A percentile compares a stretch with the other conserved stretches of the same genome.
Conservation (phyloP, 2,797 vertebrate genomes). For the Siniperca undulata region DNA sequence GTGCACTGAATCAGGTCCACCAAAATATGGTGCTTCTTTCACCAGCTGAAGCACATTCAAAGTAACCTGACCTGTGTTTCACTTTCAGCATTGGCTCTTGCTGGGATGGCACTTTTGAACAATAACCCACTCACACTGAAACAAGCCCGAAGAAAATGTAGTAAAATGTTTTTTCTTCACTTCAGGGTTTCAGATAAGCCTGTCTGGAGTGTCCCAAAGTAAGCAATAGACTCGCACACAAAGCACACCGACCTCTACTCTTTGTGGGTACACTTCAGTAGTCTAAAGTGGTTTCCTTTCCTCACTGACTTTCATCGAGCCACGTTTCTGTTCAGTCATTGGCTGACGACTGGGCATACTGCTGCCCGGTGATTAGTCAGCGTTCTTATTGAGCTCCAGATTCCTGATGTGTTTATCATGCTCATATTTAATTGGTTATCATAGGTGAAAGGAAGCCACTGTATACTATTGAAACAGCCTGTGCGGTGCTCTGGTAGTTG, state of each 20-base stretch:
- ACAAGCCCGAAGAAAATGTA: slow-evolving; percentile 52
- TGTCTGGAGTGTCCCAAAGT: slow-evolving; percentile 91
- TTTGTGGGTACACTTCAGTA: slow-evolving; percentile 67
- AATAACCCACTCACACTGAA: slow-evolving; percentile 20
- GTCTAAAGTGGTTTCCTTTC: slow-evolving; percentile 67
- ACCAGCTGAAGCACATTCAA: neutral
- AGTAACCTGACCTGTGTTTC: slow-evolving; percentile 21
- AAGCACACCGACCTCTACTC: slow-evolving; percentile 69
- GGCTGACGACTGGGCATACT: neutral
- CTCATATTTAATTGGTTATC: neutral
- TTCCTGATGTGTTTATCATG: slow-evolving; percentile 1
- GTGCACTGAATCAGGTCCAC: slow-evolving; percentile 12
- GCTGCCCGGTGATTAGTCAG: slow-evolving; percentile 9
- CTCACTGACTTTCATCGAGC: slow-evolving; percentile 24
- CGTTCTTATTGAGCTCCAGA: neutral
- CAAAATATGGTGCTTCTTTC: neutral
- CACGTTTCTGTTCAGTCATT: slow-evolving; percentile 3
- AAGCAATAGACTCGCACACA: slow-evolving; percentile 80
- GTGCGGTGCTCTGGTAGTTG: slow-evolving; percentile 83
- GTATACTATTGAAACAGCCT: slow-evolving; percentile 70
- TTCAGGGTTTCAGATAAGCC: slow-evolving; percentile 94
- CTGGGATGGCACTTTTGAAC: slow-evolving; percentile 18
- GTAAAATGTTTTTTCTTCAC: slow-evolving; percentile 87
- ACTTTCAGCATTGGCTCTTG: slow-evolving; percentile 26
- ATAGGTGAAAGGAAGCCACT: slow-evolving; percentile 60